phyloP scores from a whole-genome alignment of 2,113 vertebrate species.

The Eleginops maclovinus region DNA sequence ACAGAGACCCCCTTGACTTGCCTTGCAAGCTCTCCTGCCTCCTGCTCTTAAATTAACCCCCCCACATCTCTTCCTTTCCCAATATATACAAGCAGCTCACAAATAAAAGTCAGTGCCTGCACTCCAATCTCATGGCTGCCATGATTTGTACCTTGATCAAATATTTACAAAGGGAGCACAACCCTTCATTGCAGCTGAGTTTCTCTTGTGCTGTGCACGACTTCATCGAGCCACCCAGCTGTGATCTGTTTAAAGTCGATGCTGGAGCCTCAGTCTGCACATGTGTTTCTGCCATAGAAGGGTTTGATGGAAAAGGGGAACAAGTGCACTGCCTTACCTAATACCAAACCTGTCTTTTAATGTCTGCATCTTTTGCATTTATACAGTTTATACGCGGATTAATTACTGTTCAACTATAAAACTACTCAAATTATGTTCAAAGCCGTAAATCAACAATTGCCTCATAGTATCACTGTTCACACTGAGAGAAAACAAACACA shows the following conservation, averaged over 20 bases:
- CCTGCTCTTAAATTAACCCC: conserved; percentile 43
- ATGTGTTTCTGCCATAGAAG: too few relatives aligned
- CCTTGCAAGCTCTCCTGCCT: not conserved
- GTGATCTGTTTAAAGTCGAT: conserved; percentile 10
- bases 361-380: not conserved
- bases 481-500: too few relatives aligned
- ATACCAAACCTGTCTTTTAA: too few relatives aligned
- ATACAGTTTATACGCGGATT: too few relatives aligned
- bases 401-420: too few relatives aligned
- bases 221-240: not conserved
- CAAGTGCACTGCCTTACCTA: not conserved
- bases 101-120: conserved; percentile 25
- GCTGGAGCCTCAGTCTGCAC: not conserved
- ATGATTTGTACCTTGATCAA: conserved; percentile 67
- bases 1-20: not conserved
- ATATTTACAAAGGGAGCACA: conserved; percentile 62
- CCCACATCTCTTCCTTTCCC: not conserved
- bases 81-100: conserved; percentile 19
- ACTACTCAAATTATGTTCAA: too few relatives aligned
- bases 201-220: not conserved
- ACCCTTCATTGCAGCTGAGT: conserved; percentile 26
- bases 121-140: conserved; percentile 47
- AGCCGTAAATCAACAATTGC: too few relatives aligned
- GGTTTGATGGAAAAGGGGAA: not conserved
- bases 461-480: too few relatives aligned